These are phyloP conservation scores for Linyphia triangularis DNA, from an alignment of 2,888 invertebrate genomes.

Conservation along the genomic window DNA sequence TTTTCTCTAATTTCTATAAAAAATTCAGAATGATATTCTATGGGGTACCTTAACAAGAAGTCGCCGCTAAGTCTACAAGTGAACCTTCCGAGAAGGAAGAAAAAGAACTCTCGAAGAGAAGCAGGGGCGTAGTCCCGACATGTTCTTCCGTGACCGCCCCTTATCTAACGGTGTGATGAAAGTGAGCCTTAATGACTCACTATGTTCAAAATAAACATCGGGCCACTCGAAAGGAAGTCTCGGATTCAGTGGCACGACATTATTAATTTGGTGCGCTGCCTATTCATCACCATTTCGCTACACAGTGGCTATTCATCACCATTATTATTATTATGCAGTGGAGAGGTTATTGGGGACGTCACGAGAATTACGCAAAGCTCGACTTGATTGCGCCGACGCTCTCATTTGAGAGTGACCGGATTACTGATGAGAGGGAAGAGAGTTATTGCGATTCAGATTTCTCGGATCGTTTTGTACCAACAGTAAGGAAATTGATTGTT, in stretches of 20 bases:
- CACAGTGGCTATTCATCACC: conserved; percentile 27
- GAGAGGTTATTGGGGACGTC: conserved; percentile 8
- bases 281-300: conserved; percentile 11
- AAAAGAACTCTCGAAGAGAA: too few relatives aligned
- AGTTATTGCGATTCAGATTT: neutral
- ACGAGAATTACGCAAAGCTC: conserved; percentile 56
- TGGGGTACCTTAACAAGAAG: too few relatives aligned
- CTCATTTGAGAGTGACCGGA: conserved; percentile 18
- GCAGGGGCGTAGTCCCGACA: conserved; percentile 44
- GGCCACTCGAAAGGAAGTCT: conserved; percentile 55
- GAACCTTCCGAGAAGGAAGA: too few relatives aligned
- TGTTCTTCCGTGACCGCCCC: conserved; percentile 27
- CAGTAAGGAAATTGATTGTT: too few relatives aligned
- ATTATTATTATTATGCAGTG: conserved; percentile 48
- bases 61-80: too few relatives aligned
- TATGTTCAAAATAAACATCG: conserved; percentile 70
- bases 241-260: too few relatives aligned
- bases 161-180: conserved; percentile 68
- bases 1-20: too few relatives aligned
- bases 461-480: neutral
- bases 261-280: too few relatives aligned
- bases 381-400: conserved; percentile 59
- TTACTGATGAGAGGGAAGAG: conserved; percentile 6
- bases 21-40: too few relatives aligned
- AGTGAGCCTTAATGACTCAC: conserved; percentile 68